Percentiles rank a stretch among this genome's conserved stretches.
Conservation (phyloP, 2,797 vertebrate genomes). For the Sparidentex hasta region DNA sequence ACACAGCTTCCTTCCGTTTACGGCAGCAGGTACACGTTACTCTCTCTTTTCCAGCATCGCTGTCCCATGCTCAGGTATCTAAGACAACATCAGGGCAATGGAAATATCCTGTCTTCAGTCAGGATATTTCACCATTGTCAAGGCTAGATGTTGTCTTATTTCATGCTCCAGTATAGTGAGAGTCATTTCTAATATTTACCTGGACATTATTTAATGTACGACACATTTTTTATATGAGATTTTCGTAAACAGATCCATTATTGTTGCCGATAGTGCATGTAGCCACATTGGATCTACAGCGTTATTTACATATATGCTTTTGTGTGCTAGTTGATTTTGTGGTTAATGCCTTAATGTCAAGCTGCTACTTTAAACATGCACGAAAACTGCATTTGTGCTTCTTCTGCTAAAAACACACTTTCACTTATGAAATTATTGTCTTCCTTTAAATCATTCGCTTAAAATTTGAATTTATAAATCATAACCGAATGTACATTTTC, state of each 20-base stretch:
- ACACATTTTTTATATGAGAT: not conserved
- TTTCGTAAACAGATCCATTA: not conserved
- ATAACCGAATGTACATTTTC: not conserved
- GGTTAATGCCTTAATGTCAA: not conserved
- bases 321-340: not conserved
- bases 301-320: not conserved
- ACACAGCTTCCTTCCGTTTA: constrained; percentile 54
- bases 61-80: not conserved
- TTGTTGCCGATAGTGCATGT: not conserved
- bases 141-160: not conserved
- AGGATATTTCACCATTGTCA: not conserved
- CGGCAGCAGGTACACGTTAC: constrained; percentile 67
- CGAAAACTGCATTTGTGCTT: not conserved
- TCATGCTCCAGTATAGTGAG: not conserved
- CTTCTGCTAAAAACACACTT: not conserved
- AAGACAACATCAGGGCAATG: not conserved
- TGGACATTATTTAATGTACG: not conserved
- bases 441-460: not conserved
- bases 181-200: not conserved
- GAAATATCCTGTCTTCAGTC: not conserved
- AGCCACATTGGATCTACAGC: not conserved
- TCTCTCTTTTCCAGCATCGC: constrained; percentile 2
- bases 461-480: not conserved
- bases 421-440: not conserved
- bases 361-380: not conserved